Conservation (phyloP, 1,140 invertebrate species). For the Caenorhabditis elegans region WBcel235 BX284605.5:13338001-13338500, state of each 20-base stretch:
- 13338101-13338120: neutral
- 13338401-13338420: neutral
- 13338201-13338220: too few relatives aligned
- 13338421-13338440: neutral
- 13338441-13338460: neutral
- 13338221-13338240: neutral
- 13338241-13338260: neutral
- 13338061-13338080: neutral
- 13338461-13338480: neutral
- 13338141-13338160: neutral
- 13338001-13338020: neutral
- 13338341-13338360: neutral
- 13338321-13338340: neutral
- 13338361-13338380: neutral
- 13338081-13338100: neutral
- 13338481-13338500: neutral
- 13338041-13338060: neutral
- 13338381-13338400: neutral
- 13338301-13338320: constrained; percentile 3
- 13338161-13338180: neutral
- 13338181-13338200: too few relatives aligned
- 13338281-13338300: neutral
- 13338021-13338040: neutral
- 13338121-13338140: neutral
- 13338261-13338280: constrained; percentile 1